phyloP scores from a whole-genome alignment of 2,888 invertebrate species.

The Xylophagus ater region DNA sequence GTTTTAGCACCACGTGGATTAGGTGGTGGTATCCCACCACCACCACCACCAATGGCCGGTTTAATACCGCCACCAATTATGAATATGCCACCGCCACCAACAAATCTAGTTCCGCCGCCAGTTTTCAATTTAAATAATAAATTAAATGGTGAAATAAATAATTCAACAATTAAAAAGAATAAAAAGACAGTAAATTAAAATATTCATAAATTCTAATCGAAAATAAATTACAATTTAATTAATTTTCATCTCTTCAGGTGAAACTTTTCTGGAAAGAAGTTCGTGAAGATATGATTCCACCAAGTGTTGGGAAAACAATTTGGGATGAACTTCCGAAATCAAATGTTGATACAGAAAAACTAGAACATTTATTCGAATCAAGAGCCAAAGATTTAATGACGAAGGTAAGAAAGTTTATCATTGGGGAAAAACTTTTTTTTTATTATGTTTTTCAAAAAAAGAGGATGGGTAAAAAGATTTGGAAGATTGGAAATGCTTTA shows the following conservation, averaged over 20 bases:
- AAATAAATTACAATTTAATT: background rate
- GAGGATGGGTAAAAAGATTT: background rate
- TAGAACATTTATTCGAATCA: constrained; percentile 95
- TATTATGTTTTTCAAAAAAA: too few relatives aligned
- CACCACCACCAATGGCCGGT: constrained; percentile 59
- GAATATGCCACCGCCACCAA: constrained; percentile 44
- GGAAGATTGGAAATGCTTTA: background rate
- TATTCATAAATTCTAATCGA: background rate
- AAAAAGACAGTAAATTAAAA: constrained; percentile 70
- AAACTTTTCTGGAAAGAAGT: constrained; percentile 98
- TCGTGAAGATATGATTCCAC: constrained; percentile 49
- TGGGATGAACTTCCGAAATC: constrained; percentile 87
- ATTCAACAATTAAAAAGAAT: constrained; percentile 60
- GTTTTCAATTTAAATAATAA: constrained; percentile 35
- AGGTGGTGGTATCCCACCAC: constrained; percentile 60
- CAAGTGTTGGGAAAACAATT: constrained; percentile 60
- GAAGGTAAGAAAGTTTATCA: constrained; percentile 54
- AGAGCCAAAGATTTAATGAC: constrained; percentile 88
- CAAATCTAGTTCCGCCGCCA: constrained; percentile 42
- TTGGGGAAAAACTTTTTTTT: background rate
- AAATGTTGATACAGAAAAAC: constrained; percentile 77
- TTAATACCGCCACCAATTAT: constrained; percentile 31
- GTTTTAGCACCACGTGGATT: constrained; percentile 55
- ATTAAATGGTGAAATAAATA: constrained; percentile 21
- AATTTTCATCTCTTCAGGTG: constrained; percentile 24